Base-by-base conservation (phyloP, 2,113 vertebrate species). In the Nasalis larvatus region DNA sequence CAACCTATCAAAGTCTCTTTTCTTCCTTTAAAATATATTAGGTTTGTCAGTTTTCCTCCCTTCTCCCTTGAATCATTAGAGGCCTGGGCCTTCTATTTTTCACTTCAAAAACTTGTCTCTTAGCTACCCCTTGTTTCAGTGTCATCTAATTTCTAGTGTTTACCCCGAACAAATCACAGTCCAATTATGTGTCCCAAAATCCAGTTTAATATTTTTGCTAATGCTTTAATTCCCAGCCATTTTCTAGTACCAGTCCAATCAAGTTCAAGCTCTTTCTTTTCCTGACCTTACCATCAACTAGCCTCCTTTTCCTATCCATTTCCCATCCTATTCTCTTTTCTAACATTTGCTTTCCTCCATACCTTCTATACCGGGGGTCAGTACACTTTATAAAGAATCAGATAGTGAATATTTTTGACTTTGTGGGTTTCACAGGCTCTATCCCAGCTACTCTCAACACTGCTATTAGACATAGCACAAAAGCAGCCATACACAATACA, bases 151-250 rank as follows among this genome's bases (percentile, higher is more conserved):
- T 86, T 92, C 52, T 49, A 47, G 8, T 76, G 27, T 60, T 91
- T 96, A 93, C 56, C n/a, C 68, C 30, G 87, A 52, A 63, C 21
- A 12, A 81, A 30, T 56, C 37, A 27, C 27, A 73, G 68, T 45
- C 35, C 27, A 35, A 2, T 58, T 83, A 60, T 94, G 88, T 92
- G 23, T 77, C 35, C 54, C 82, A 3, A 87, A 74, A 18, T 88
- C 21, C 69, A 81, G 25, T 47, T 92, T 60, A 80, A 47, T 84
- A 23, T 80, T 78, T 89, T 76, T 87, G 30, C 4, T 82, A 40
- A 20, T 73, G 47, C 56, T 73, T 60, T 84, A 80, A 80, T 90
- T 69, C 17, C 73, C 32, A 52, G n/a, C 54, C 11, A 3, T 78
- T 47, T n/a, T 85, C 32, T 45, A 6, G 77, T 86, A 40, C 25